Conservation (phyloP, 2,888 invertebrate species). For the Phortica magna region DNA sequence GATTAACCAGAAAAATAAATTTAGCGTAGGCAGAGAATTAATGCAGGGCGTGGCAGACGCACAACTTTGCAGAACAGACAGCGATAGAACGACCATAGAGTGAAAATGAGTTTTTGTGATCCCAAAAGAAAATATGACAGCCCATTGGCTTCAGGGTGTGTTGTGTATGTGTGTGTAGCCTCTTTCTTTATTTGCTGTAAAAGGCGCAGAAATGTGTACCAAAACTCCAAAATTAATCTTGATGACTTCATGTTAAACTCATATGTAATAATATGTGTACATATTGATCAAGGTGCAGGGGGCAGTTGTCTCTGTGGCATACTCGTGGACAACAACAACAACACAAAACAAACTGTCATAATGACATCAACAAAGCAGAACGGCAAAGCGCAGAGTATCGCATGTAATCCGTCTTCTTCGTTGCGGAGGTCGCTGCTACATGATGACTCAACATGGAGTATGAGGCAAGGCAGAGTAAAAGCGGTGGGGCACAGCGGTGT, state of each 20-base stretch:
- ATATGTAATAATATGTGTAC: neutral
- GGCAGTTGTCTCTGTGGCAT: constrained; percentile 10
- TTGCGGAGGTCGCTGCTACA: constrained; percentile 8
- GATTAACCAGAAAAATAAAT: no score
- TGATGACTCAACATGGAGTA: constrained; percentile 25
- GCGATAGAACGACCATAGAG: no score
- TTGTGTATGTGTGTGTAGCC: neutral
- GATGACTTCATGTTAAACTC: constrained; percentile 22
- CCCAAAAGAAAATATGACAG: neutral
- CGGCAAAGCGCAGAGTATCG: constrained; percentile 47
- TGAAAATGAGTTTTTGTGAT: no score
- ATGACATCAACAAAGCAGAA: constrained; percentile 59
- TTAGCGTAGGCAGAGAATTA: no score
- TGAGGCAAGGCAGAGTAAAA: neutral
- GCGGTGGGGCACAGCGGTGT: neutral
- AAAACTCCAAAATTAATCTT: constrained; percentile 16
- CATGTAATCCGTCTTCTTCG: neutral
- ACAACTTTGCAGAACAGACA: no score
- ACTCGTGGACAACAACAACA: constrained; percentile 6
- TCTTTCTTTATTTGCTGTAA: neutral
- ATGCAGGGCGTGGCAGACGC: no score
- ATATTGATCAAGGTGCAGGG: neutral
- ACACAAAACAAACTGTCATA: constrained; percentile 59
- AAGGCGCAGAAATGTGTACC: neutral
- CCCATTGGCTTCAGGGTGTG: neutral